Conservation (phyloP, 2,888 invertebrate genomes). For the Lepidochrysops patricia region DNA sequence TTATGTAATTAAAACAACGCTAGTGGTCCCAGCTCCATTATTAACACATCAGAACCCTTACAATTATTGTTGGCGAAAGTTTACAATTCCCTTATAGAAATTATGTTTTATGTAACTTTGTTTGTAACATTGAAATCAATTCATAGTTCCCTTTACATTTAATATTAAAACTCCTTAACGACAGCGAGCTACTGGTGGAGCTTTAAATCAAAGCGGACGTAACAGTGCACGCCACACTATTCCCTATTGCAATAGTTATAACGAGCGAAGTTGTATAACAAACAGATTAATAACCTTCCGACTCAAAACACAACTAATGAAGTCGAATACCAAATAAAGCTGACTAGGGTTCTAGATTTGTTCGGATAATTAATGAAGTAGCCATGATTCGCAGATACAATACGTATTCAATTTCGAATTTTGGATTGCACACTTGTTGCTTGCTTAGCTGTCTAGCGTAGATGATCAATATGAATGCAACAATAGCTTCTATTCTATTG, state of each 20-base stretch:
- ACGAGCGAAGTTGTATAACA: constrained; percentile 18
- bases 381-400: background rate
- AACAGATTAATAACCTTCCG: constrained; percentile 21
- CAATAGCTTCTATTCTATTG: too few species aligned
- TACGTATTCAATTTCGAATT: background rate
- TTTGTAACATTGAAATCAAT: constrained; percentile 20
- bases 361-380: constrained; percentile 19
- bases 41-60: background rate
- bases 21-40: background rate
- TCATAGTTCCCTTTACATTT: constrained; percentile 21
- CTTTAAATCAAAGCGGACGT: background rate
- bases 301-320: constrained; percentile 26
- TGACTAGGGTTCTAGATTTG: constrained; percentile 23
- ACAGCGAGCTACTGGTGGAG: background rate
- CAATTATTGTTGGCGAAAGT: background rate
- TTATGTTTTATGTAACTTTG: constrained; percentile 6
- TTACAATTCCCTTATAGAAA: background rate
- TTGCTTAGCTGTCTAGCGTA: background rate
- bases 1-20: background rate
- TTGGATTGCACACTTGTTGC: background rate
- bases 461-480: background rate
- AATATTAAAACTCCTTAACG: constrained; percentile 24
- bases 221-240: constrained; percentile 17
- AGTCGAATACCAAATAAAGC: constrained; percentile 22
- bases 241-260: constrained; percentile 19